These are phyloP conservation scores for Gastrophryne carolinensis DNA, from an alignment of 2,797 vertebrate species.

Conservation along the genomic window DNA sequence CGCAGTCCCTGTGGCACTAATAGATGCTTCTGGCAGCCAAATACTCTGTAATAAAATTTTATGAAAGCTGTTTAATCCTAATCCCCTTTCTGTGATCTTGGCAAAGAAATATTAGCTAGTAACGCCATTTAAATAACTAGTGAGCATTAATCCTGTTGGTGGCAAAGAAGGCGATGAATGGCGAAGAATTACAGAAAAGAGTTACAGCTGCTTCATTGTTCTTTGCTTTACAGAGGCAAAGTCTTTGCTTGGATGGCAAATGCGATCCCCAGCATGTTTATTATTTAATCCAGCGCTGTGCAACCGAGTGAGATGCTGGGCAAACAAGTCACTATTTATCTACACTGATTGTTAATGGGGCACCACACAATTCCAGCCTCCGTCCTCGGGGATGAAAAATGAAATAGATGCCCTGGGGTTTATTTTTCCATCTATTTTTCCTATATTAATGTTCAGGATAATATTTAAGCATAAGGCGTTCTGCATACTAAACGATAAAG, in stretches of 20 bases:
- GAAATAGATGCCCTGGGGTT: neutral
- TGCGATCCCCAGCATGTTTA: constrained; percentile 15
- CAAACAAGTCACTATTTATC: constrained; percentile 29
- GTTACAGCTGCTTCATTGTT: constrained; percentile 69
- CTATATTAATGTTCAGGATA: neutral
- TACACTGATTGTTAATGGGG: constrained; percentile 16
- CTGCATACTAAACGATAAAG: neutral
- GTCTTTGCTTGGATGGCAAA: constrained; percentile 28
- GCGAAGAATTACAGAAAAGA: constrained; percentile 76
- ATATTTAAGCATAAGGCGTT: neutral
- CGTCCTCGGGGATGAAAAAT: neutral
- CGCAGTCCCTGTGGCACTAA: constrained; percentile 53
- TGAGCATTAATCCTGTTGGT: constrained; percentile 81
- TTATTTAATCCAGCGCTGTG: constrained; percentile 13
- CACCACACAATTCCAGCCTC: neutral
- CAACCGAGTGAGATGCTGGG: constrained; percentile 4
- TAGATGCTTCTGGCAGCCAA: constrained; percentile 58
- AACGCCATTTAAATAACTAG: constrained; percentile 85
- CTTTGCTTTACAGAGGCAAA: neutral
- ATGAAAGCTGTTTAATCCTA: constrained; percentile 81
- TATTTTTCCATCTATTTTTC: neutral
- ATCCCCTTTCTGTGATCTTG: constrained; percentile 84
- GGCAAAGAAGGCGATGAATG: constrained; percentile 72
- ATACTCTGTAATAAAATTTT: constrained; percentile 62
- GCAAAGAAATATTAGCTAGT: constrained; percentile 75